A percentile compares a stretch with the other conserved stretches of the same genome.
Conservation (phyloP, 2,888 invertebrate species). For the Bedellia somnulentella region DNA sequence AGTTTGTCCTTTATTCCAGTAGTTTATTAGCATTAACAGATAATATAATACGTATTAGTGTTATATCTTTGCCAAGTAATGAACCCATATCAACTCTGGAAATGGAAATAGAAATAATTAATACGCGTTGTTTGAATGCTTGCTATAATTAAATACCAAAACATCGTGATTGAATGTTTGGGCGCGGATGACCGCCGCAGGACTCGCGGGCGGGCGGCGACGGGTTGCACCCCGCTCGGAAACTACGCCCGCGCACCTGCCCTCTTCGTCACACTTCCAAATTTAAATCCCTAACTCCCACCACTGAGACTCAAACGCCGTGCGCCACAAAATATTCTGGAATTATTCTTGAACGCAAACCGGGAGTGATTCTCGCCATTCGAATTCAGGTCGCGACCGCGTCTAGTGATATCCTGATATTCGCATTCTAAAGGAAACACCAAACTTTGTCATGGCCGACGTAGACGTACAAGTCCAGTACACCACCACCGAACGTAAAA, state of each 20-base stretch:
- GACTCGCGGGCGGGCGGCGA: constrained; percentile 5
- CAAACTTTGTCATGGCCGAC: constrained; percentile 74
- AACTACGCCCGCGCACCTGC: constrained; percentile 59
- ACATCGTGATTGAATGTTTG: too few relatives aligned
- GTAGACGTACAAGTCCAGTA: constrained; percentile 86
- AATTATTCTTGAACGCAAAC: constrained; percentile 53
- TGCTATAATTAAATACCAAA: too few relatives aligned
- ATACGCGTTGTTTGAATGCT: too few relatives aligned
- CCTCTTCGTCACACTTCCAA: constrained; percentile 61
- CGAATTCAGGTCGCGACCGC: constrained; percentile 61
- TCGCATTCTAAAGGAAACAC: constrained; percentile 21
- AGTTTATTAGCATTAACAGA: too few relatives aligned
- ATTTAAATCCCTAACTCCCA: constrained; percentile 59
- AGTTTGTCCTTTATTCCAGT: too few relatives aligned
- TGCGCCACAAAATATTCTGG: constrained; percentile 51
- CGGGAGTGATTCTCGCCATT: constrained; percentile 54
- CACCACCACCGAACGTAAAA: constrained; percentile 85
- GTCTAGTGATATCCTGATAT: constrained; percentile 41
- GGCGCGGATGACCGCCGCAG: constrained; percentile 1
- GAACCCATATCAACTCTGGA: too few relatives aligned
- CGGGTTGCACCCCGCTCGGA: constrained; percentile 30
- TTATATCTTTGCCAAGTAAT: too few relatives aligned
- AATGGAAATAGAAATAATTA: too few relatives aligned
- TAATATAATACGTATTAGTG: too few relatives aligned
- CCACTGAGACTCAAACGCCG: constrained; percentile 30